Conservation (phyloP, 2,797 vertebrate species). For the Peromyscus nudipes region DNA sequence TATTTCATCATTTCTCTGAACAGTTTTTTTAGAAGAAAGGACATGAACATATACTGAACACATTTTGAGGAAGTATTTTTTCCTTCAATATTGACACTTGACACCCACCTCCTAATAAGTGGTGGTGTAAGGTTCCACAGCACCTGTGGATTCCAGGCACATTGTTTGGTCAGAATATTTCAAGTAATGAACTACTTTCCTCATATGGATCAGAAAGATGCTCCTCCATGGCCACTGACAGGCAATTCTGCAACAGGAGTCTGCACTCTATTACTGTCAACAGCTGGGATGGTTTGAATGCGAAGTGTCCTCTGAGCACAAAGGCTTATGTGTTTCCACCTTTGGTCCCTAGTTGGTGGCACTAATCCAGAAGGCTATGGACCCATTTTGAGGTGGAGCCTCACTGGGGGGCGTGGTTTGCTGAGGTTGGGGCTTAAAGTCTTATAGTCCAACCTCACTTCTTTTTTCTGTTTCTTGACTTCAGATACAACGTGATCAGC, state of each 20-base stretch:
- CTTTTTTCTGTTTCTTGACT: not conserved
- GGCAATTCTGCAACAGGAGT: not conserved
- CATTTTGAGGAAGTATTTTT: not conserved
- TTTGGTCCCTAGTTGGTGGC: not conserved
- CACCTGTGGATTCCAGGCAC: not conserved
- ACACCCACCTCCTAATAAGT: not conserved
- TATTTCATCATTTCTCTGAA: constrained; percentile 10
- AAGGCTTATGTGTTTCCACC: not conserved
- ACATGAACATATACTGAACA: not conserved
- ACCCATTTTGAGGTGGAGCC: not conserved
- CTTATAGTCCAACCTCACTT: no score
- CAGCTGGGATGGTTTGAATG: not conserved
- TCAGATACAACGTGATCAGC: not conserved
- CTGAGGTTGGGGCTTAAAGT: no score
- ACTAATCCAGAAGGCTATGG: not conserved
- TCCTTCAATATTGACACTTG: not conserved
- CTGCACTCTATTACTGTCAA: not conserved
- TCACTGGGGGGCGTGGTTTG: not conserved
- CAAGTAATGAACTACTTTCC: not conserved
- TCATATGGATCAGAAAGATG: not conserved
- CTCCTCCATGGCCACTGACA: not conserved
- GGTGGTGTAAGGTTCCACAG: not conserved
- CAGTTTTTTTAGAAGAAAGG: not conserved
- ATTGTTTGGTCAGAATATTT: not conserved
- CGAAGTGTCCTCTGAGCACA: not conserved